A percentile compares a stretch with the other conserved stretches of the same genome.
These are phyloP conservation scores for Arbacia lixula DNA, from an alignment of 53 echinoderm and acorn worm genomes.

Conservation along the genomic window DNA sequence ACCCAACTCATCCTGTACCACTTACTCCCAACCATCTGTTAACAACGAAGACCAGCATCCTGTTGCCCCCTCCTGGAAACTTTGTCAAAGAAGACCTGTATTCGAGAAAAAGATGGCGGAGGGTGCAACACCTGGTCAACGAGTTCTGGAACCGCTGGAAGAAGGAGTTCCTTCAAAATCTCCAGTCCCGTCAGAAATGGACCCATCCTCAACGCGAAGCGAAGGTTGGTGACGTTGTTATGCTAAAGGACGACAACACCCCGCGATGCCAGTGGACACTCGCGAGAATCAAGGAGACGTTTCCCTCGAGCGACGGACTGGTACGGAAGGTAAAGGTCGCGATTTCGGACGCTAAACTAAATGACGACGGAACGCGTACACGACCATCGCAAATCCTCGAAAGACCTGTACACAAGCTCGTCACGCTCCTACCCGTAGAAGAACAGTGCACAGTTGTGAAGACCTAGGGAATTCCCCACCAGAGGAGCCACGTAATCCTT, in stretches of 20 bases:
- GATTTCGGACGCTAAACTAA: neutral
- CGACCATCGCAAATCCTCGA: too few species aligned
- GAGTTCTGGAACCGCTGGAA: constrained; percentile 73
- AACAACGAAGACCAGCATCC: constrained; percentile 44
- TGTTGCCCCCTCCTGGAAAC: constrained; percentile 50
- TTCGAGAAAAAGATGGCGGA: constrained; percentile 53
- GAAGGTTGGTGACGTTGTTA: constrained; percentile 54
- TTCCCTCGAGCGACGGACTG: neutral
- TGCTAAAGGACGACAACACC: constrained; percentile 46
- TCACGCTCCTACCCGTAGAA: too few species aligned
- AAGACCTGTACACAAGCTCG: too few species aligned
- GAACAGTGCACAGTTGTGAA: too few species aligned
- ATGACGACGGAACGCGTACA: neutral
- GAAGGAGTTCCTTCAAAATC: constrained; percentile 58
- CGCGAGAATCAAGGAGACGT: constrained; percentile 31
- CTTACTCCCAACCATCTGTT: constrained; percentile 66
- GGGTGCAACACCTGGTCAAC: constrained; percentile 57
- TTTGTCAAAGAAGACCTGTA: constrained; percentile 49
- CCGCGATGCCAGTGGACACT: constrained; percentile 60
- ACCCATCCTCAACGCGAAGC: constrained; percentile 6
- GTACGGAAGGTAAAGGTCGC: constrained; percentile 36
- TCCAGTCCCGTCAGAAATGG: constrained; percentile 61
- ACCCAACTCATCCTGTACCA: constrained; percentile 37
- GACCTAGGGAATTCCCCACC: too few species aligned
- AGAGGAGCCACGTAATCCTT: too few species aligned